These are phyloP conservation scores for Peromyscus polionotus DNA, from an alignment of 2,113 vertebrate species.

Conservation along the genomic window DNA sequence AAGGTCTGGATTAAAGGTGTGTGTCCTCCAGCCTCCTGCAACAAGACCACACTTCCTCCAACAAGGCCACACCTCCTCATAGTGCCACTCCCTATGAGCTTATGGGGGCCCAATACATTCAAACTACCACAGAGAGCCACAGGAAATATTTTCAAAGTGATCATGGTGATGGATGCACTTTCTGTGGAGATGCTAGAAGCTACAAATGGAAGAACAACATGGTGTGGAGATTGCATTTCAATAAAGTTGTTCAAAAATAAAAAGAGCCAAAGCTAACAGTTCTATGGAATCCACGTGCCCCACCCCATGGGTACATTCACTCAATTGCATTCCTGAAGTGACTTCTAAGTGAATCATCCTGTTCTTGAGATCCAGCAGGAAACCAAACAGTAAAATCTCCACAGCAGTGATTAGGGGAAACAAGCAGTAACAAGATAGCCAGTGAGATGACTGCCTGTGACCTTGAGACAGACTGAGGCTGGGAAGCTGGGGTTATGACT, in stretches of 20 bases:
- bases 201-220: neutral
- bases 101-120: no score
- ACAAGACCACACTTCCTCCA: no score
- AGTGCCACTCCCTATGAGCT: no score
- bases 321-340: neutral
- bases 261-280: neutral
- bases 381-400: constrained; percentile 23
- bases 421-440: neutral
- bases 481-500: neutral
- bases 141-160: neutral
- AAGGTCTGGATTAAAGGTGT: no score
- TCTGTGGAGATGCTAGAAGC: neutral
- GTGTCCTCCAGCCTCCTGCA: no score
- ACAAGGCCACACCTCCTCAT: no score
- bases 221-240: neutral
- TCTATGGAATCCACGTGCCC: neutral
- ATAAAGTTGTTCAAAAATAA: neutral
- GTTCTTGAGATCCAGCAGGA: neutral
- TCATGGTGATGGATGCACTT: neutral
- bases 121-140: neutral
- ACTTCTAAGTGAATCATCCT: constrained; percentile 3
- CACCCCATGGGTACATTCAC: neutral
- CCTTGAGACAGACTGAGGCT: neutral
- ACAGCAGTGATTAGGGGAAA: neutral
- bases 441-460: neutral